Conservation (phyloP, 2,888 invertebrate genomes). For the Quadriops clusia region DNA sequence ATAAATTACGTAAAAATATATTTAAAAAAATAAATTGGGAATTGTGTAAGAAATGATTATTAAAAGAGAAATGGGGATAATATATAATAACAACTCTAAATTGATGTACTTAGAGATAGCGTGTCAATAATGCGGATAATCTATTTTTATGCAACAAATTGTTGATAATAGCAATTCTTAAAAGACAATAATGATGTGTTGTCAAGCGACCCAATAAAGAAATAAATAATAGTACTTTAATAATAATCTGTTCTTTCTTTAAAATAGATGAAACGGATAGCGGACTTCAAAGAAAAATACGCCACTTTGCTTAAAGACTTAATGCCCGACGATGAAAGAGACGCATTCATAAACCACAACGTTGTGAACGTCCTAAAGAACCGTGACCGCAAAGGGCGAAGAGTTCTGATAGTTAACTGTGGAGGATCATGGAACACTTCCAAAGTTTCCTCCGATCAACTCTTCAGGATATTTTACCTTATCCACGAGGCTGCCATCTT, state of each 20-base stretch:
- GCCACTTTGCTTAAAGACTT: conserved; percentile 50
- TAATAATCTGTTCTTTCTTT: conserved; percentile 12
- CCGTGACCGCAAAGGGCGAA: conserved; percentile 62
- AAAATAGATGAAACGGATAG: conserved; percentile 61
- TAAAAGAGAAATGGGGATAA: too few relatives aligned
- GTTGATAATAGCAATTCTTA: too few relatives aligned
- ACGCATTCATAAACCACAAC: conserved; percentile 55
- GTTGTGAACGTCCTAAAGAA: conserved; percentile 67
- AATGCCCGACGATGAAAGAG: conserved; percentile 54
- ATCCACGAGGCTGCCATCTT: conserved; percentile 67
- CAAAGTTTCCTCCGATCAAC: conserved; percentile 57
- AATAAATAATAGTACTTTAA: too few relatives aligned
- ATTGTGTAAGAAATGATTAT: too few relatives aligned
- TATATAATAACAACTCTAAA: too few relatives aligned
- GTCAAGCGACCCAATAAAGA: too few relatives aligned
- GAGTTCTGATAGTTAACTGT: conserved; percentile 60
- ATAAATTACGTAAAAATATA: too few relatives aligned
- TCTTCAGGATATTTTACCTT: conserved; percentile 69
- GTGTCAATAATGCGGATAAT: too few relatives aligned
- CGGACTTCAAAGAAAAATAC: conserved; percentile 64
- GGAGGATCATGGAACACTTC: conserved; percentile 70
- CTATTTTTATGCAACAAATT: too few relatives aligned
- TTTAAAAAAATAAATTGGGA: too few relatives aligned
- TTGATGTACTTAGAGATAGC: too few relatives aligned
- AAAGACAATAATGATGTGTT: too few relatives aligned